These are phyloP conservation scores for Cinclus mexicanus DNA, from an alignment of 2,113 vertebrate genomes.

Conservation along the genomic window DNA sequence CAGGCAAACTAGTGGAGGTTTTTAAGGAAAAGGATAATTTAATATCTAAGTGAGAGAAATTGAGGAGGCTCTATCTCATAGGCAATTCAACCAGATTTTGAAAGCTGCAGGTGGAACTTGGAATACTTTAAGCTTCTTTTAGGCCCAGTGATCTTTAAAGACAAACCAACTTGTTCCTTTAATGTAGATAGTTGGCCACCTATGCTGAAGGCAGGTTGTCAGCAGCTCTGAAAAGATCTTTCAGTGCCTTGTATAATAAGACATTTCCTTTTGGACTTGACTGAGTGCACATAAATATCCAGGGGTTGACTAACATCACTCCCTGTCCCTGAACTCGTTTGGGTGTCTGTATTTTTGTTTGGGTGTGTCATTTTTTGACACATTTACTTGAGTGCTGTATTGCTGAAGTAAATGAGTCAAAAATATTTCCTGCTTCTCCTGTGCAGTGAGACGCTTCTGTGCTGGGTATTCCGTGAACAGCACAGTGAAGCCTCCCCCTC, in stretches of 20 bases:
- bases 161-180: neutral
- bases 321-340: neutral
- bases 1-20: accelerated
- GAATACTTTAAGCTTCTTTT: neutral
- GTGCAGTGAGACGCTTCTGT: neutral
- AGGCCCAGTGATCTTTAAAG: neutral
- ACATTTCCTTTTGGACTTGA: neutral
- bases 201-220: neutral
- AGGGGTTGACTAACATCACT: neutral
- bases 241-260: neutral
- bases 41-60: neutral
- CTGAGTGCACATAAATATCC: neutral
- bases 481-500: neutral
- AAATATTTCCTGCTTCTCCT: neutral
- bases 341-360: neutral
- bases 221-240: neutral
- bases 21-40: neutral
- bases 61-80: neutral
- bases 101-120: neutral
- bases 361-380: neutral
- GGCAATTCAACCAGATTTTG: neutral
- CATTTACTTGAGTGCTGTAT: neutral
- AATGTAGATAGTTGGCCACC: neutral
- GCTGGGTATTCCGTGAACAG: neutral
- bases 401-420: too few species aligned